Conservation (phyloP, 2,113 vertebrate species). For the Sapayoa aenigma region DNA sequence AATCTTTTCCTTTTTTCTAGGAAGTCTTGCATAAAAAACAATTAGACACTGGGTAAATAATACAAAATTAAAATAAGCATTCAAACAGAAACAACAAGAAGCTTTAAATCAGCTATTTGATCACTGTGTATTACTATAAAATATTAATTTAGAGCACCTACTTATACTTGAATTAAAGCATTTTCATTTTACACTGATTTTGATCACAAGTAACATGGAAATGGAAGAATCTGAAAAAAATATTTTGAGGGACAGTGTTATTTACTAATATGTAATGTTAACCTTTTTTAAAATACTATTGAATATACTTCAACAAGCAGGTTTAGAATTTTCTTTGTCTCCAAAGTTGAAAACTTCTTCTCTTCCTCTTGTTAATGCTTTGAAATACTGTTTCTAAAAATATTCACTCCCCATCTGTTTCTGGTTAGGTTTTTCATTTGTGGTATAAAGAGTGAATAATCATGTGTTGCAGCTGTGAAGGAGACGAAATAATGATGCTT, state of each 20-base stretch:
- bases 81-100: not conserved
- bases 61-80: not conserved
- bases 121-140: not conserved
- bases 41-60: not conserved
- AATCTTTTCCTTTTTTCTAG: not conserved
- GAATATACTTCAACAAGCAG: not conserved
- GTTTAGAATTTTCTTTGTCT: not conserved
- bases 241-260: not conserved
- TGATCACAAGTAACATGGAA: not conserved
- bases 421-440: conserved; percentile 58
- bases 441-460: conserved; percentile 19
- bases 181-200: not conserved
- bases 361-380: conserved; percentile 48
- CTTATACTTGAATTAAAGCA: not conserved
- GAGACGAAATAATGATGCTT: not conserved
- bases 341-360: conserved; percentile 19
- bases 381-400: conserved; percentile 59
- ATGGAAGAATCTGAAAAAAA: not conserved
- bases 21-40: not conserved
- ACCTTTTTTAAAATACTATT: not conserved
- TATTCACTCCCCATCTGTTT: conserved; percentile 53
- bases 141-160: not conserved
- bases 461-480: conserved; percentile 44
- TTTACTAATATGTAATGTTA: not conserved
- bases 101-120: not conserved